Base-by-base conservation (phyloP, 2,888 invertebrate genomes). In the Cinara cedri region DNA sequence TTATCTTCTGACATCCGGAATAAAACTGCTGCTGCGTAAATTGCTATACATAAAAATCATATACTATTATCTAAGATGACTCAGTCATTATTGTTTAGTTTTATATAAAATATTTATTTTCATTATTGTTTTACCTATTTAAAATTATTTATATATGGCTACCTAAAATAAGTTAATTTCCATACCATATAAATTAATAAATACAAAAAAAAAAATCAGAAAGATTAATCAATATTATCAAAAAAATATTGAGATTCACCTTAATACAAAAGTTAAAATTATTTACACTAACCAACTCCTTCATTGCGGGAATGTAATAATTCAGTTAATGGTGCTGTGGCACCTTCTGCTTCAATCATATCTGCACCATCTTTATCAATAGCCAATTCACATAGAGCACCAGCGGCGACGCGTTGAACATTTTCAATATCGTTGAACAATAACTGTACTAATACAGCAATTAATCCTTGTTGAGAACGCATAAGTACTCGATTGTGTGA, bases 1-100 rank as follows among this genome's bases (percentile, higher is more conserved):
- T 98, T 98, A 86, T 98, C 98, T 86, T 97, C 97, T 81, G 97
- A 96, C 96, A 98, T 97, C 83, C 97, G 93, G 90, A 97, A 98
- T 81, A 98, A 88, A 42, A 98, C 97, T 1, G 97, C 98, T 1
- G 98, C 98, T 49, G 98, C 98, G 86, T 98, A 98, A 0, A 98
- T 98, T 16, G 98, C 98, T 88, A 57, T 19, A 65, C 14, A 68
- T 11, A 70, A 57, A 78, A n/a, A n/a, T n/a, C n/a, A n/a, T n/a
- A n/a, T n/a, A n/a, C n/a, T n/a, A n/a, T n/a, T n/a, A n/a, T n/a
- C n/a, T n/a, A n/a, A n/a, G n/a, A n/a, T n/a, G n/a, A n/a, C n/a
- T n/a, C n/a, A n/a, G n/a, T n/a, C n/a, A n/a, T n/a, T n/a, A n/a
- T n/a, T n/a, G n/a, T n/a, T n/a, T n/a, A n/a, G n/a, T n/a, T n/a